Evolutionary conservation across 1,140 invertebrate species (phyloP).

Genomic region (Drosophila funebris): DNA sequence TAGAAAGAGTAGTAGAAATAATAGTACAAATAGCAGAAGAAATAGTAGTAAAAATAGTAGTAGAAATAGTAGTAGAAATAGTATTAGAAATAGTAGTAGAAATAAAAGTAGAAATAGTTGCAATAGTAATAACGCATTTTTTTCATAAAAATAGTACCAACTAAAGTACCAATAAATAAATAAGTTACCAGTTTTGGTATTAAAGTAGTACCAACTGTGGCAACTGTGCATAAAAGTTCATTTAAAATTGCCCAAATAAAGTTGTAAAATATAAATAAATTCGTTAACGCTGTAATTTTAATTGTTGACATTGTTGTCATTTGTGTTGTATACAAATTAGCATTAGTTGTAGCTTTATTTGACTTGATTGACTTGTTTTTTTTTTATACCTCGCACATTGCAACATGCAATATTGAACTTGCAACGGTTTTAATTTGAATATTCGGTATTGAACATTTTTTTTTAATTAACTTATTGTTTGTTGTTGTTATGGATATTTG

Average conservation of each 20-base stretch:
- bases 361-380: constrained; percentile 24
- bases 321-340: constrained; percentile 57
- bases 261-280: constrained; percentile 61
- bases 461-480: constrained; percentile 64
- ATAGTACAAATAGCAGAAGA: no score
- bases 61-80: no score
- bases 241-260: constrained; percentile 37
- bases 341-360: constrained; percentile 28
- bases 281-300: constrained; percentile 27
- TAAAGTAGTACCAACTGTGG: no score
- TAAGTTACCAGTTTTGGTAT: no score
- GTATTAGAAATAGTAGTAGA: no score
- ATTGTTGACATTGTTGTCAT: constrained; percentile 1
- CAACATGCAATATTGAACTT: constrained; percentile 61
- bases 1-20: no score
- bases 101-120: no score
- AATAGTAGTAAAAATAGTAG: no score
- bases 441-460: constrained; percentile 33
- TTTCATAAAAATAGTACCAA: no score
- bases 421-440: constrained; percentile 23
- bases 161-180: no score
- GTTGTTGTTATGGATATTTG: constrained; percentile 15
- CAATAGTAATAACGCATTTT: no score
- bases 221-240: no score
- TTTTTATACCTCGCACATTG: constrained; percentile 35